phyloP scores from a whole-genome alignment of 1,140 invertebrate species.

The Agraylea sexmaculata region DNA sequence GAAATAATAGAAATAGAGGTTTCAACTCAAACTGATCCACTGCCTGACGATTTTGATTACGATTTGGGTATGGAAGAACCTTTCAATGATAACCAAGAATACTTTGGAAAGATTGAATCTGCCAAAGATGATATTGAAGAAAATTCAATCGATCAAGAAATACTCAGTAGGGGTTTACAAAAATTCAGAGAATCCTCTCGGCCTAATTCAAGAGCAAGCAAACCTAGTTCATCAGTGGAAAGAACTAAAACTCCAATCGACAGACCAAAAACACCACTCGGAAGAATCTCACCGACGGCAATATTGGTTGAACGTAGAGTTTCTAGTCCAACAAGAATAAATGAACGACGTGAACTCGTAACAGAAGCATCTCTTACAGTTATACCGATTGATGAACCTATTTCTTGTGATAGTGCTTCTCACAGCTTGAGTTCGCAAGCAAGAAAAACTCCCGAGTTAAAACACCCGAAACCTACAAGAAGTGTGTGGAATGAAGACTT shows the following conservation, averaged over 20 bases:
- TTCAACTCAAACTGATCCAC: slow-evolving; percentile 68
- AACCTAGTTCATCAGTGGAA: slow-evolving; percentile 42
- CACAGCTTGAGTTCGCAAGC: neutral
- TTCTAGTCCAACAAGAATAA: slow-evolving; percentile 41
- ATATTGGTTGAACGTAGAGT: slow-evolving; percentile 44
- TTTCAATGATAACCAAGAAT: slow-evolving; percentile 23
- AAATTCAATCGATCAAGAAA: slow-evolving; percentile 28
- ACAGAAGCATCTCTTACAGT: slow-evolving; percentile 45
- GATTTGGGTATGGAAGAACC: slow-evolving; percentile 46
- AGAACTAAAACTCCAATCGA: slow-evolving; percentile 39
- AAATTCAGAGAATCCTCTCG: slow-evolving; percentile 35
- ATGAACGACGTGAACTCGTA: slow-evolving; percentile 38
- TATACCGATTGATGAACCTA: slow-evolving; percentile 30
- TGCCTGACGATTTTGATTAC: slow-evolving; percentile 64
- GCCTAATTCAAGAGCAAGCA: slow-evolving; percentile 33
- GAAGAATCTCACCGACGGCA: slow-evolving; percentile 45
- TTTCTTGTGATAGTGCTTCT: slow-evolving; percentile 11
- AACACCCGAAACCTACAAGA: too few relatives aligned
- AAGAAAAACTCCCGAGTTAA: too few relatives aligned
- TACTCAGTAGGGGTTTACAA: slow-evolving; percentile 29
- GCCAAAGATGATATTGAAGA: slow-evolving; percentile 15
- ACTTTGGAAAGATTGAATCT: slow-evolving; percentile 2
- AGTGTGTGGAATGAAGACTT: too few relatives aligned
- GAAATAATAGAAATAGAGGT: slow-evolving; percentile 52
- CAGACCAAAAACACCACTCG: slow-evolving; percentile 38